Evolutionary conservation across 2,888 invertebrate species (phyloP), one percentile per base, ranked within the genome.

Genomic region (Caenorhabditis sp.): DNA sequence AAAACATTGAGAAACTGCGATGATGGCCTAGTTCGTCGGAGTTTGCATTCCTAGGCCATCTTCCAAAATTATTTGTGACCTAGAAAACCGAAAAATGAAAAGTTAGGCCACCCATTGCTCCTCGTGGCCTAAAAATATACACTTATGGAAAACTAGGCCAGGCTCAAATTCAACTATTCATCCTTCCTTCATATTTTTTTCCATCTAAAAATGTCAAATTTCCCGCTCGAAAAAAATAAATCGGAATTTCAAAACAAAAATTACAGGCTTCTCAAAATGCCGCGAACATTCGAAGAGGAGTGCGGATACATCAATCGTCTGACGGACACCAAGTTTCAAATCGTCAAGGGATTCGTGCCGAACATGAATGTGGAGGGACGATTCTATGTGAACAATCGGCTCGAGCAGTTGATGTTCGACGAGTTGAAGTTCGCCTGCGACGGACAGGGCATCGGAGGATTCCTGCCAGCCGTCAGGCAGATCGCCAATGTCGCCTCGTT

Each of bases 401-500:
- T 99, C 88, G 98, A 99, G 93, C 95, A 95, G 90, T 94, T 99
- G 2, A 99, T 99, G 98, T 95, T 99, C 92, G 98, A 99, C 56
- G 99, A 99, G 93, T 93, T 99, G 86, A 94, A 95, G 90, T 96
- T 97, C 93, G 94, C 97, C 0, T 97, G 97, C 92, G 94, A 96
- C 54, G 96, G 83, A 19, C 76, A 68, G 58, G 88, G 86, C 12
- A 69, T 96, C 12, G 99, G 99, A 72, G 99, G 99, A 0, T 99
- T 99, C 93, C 94, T 99, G 72, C 99, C 99, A 0, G 99, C 98
- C 5, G 96, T 99, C 85, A 98, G 98, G 93, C 99, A 99, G 93
- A 99, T 99, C 85, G 98, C 97, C 4, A 99, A 99, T 94, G 99
- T 99, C 38, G 99, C 99, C 41, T 97, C 98, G 0, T 94, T 99